A percentile compares a stretch with the other conserved stretches of the same genome.
phyloP scores from a whole-genome alignment of 30 jellyfish, hydroid and myxozoan species.

The Nemopilema nomurai region DNA sequence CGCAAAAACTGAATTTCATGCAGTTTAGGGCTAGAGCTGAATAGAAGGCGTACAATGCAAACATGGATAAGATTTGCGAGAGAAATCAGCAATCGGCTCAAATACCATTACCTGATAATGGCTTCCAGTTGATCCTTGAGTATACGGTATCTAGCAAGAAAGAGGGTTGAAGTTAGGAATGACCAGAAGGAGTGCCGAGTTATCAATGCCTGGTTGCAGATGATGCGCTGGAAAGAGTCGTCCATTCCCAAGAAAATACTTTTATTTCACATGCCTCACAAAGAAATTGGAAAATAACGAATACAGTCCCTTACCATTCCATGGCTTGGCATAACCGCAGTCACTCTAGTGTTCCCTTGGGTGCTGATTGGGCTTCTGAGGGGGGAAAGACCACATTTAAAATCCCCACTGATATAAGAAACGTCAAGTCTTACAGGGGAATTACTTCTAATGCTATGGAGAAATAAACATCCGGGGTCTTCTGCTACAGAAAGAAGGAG shows the following conservation, averaged over 20 bases:
- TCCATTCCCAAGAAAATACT: no score
- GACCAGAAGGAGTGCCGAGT: not conserved
- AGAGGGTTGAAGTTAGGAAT: not conserved
- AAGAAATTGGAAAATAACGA: no score
- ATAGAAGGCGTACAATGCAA: not conserved
- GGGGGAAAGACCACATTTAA: no score
- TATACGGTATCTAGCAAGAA: constrained; percentile 32
- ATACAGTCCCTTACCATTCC: constrained; percentile 52
- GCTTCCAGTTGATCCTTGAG: constrained; percentile 60
- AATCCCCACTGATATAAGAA: no score
- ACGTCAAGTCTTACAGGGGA: no score
- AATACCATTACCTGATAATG: constrained; percentile 40
- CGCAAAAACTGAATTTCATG: not conserved
- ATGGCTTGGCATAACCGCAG: constrained; percentile 74
- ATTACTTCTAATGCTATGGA: no score
- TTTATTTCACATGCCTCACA: no score
- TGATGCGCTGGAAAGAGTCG: not conserved
- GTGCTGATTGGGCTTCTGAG: constrained; percentile 51
- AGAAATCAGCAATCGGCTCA: not conserved
- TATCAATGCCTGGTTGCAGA: not conserved
- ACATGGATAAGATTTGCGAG: not conserved
- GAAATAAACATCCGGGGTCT: no score
- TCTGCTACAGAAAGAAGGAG: no score
- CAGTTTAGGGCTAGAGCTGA: not conserved
- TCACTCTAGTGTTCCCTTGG: constrained; percentile 65